These are phyloP conservation scores for Tetraodon nigroviridis DNA, from an alignment of 2,113 vertebrate genomes.

Conservation along the genomic window DNA sequence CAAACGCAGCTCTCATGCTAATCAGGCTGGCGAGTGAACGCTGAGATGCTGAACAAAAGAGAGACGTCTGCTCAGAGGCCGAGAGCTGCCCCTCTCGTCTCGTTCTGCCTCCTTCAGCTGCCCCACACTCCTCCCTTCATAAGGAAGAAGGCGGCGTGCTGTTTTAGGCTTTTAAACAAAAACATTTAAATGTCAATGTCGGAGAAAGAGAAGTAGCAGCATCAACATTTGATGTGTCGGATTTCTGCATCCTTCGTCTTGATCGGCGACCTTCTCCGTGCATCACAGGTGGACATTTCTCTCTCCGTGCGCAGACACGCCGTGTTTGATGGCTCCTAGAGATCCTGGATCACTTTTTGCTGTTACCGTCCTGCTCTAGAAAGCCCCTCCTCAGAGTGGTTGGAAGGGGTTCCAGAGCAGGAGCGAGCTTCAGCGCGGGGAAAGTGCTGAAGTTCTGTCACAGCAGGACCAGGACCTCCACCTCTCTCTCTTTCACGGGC, in stretches of 20 bases:
- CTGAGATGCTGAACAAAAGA: constrained; percentile 41
- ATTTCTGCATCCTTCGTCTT: no score
- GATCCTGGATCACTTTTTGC: no score
- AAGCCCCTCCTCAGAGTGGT: background rate
- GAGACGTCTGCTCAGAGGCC: constrained; percentile 16
- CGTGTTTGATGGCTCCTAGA: no score
- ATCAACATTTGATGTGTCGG: no score
- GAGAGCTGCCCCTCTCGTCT: constrained; percentile 31
- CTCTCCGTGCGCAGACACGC: no score
- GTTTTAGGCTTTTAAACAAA: constrained; percentile 10
- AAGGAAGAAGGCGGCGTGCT: background rate
- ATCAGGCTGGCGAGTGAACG: constrained; percentile 39
- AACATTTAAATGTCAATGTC: constrained; percentile 21
- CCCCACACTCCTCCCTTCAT: background rate
- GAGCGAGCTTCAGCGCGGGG: background rate
- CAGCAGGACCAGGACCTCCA: background rate
- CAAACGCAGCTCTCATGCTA: constrained; percentile 46
- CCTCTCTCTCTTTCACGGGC: constrained; percentile 8
- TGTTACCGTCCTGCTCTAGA: no score
- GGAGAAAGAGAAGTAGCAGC: background rate
- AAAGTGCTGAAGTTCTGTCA: background rate
- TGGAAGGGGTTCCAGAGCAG: background rate
- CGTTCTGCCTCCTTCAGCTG: constrained; percentile 13
- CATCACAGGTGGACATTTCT: no score
- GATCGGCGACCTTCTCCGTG: no score